Conservation (phyloP, 2,888 invertebrate genomes). For the Pedicia rivosa region DNA sequence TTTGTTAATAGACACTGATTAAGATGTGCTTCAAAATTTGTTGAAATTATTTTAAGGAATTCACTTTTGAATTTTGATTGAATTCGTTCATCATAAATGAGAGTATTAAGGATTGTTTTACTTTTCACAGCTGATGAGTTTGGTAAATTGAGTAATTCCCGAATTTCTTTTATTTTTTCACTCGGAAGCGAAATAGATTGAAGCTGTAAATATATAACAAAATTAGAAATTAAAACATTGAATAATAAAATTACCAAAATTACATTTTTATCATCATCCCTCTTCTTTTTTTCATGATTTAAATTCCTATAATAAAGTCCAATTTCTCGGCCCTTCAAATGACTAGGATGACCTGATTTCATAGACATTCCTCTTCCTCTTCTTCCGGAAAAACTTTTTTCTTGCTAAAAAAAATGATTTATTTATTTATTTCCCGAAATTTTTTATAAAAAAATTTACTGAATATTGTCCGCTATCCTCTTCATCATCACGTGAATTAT, state of each 20-base stretch:
- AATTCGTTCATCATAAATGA: constrained; percentile 1
- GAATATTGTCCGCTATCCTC: too few species aligned
- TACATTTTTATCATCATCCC: background rate
- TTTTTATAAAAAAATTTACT: too few species aligned
- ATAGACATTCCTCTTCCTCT: too few species aligned
- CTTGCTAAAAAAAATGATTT: too few species aligned
- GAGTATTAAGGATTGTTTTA: background rate
- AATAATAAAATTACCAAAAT: too few species aligned
- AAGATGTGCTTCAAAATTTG: constrained; percentile 7
- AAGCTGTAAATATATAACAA: too few species aligned
- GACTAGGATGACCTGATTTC: background rate
- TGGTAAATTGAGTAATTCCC: background rate
- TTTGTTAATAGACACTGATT: background rate
- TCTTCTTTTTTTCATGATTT: background rate
- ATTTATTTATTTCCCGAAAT: too few species aligned
- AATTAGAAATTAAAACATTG: too few species aligned
- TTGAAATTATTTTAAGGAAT: constrained; percentile 2
- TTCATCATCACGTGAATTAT: too few species aligned
- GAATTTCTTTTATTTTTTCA: constrained; percentile 3
- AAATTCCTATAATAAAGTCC: constrained; percentile 1
- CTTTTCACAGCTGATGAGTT: background rate
- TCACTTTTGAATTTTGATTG: constrained; percentile 4
- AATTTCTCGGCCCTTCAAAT: constrained; percentile 3
- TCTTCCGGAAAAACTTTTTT: too few species aligned
- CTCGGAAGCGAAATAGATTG: background rate